Evolutionary conservation across 2,888 invertebrate species (phyloP).

Genomic region (Chloroclysta siterata): DNA sequence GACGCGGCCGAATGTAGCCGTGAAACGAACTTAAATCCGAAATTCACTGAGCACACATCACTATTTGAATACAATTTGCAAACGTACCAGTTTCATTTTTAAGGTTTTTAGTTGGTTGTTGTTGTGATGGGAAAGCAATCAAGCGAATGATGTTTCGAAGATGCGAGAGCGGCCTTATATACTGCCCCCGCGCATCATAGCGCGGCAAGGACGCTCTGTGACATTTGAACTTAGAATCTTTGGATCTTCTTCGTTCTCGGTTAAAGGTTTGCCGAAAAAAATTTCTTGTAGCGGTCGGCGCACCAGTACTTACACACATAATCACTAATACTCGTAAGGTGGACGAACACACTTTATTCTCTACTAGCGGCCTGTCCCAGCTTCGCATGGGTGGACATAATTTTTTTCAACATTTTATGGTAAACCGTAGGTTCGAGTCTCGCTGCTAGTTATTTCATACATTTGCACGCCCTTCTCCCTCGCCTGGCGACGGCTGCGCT

Average conservation of each 20-base stretch:
- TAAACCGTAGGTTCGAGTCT: too few species aligned
- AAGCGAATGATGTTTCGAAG: constrained; percentile 72
- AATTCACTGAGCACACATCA: constrained; percentile 20
- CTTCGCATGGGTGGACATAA: too few species aligned
- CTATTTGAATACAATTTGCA: constrained; percentile 4
- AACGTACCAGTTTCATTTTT: constrained; percentile 83
- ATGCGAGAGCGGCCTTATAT: constrained; percentile 63
- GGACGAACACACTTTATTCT: background rate
- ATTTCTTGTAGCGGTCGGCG: constrained; percentile 57
- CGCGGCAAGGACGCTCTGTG: constrained; percentile 73
- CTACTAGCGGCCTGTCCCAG: too few species aligned
- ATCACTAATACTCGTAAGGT: constrained; percentile 13
- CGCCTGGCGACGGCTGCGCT: too few species aligned
- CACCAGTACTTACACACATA: constrained; percentile 20
- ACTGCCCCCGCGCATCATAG: constrained; percentile 47
- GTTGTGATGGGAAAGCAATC: constrained; percentile 58
- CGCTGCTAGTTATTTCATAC: too few species aligned
- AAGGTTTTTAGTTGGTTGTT: constrained; percentile 49
- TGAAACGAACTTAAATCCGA: background rate
- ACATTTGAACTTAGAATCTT: constrained; percentile 81
- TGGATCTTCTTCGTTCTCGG: constrained; percentile 48
- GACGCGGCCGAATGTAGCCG: background rate
- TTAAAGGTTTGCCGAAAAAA: constrained; percentile 59
- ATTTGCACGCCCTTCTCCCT: too few species aligned
- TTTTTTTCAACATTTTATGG: too few species aligned